Evolutionary conservation across 2,797 vertebrate genomes (phyloP).

Genomic region (Carcharodon carcharias): DNA sequence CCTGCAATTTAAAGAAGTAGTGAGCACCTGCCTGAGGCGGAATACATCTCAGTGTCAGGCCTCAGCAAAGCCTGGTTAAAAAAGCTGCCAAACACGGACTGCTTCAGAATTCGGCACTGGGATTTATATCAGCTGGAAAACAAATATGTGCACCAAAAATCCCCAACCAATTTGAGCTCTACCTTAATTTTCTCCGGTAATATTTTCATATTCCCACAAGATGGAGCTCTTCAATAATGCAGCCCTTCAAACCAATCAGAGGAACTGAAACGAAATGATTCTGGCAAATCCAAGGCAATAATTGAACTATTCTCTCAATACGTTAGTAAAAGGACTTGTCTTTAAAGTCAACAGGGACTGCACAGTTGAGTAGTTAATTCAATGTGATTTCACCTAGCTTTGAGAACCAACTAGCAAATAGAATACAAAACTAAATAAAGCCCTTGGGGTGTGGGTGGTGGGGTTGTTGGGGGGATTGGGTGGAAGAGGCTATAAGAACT

Average conservation of each 20-base stretch:
- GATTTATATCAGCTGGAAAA: not conserved
- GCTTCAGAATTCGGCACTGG: not conserved
- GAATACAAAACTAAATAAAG: not conserved
- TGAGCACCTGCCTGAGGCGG: not conserved
- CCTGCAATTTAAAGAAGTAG: not conserved
- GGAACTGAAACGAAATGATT: not conserved
- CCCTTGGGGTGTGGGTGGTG: no score
- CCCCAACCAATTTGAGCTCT: not conserved
- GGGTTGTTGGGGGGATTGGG: no score
- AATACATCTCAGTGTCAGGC: not conserved
- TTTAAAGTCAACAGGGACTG: not conserved
- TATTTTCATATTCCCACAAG: not conserved
- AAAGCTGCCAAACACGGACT: not conserved
- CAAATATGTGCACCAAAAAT: not conserved
- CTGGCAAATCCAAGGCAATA: not conserved
- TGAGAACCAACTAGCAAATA: not conserved
- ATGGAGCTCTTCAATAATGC: slow-evolving; percentile 26
- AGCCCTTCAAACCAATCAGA: not conserved
- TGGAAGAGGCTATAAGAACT: not conserved
- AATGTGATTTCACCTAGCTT: not conserved
- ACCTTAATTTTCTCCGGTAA: not conserved
- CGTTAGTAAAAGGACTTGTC: not conserved
- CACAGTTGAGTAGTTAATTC: not conserved
- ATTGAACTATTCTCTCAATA: not conserved
- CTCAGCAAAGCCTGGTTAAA: no score